phyloP scores from a whole-genome alignment of 2,797 vertebrate genomes.

The Gouania willdenowi region DNA sequence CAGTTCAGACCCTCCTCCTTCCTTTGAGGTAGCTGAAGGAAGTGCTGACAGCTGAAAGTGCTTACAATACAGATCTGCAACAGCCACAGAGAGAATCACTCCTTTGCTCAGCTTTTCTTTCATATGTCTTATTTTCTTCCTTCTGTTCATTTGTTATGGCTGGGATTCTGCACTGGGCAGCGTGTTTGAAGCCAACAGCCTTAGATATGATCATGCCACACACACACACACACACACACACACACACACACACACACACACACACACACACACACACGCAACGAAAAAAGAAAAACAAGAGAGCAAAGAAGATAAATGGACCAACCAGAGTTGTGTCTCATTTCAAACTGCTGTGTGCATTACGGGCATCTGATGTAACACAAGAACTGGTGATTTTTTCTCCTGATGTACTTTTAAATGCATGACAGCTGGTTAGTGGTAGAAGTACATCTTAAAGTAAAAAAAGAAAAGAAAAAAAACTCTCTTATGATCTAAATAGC shows the following conservation, averaged over 20 bases:
- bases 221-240: slow-evolving; percentile 9
- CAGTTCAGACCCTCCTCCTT: slow-evolving; percentile 45
- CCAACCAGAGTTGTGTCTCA: slow-evolving; percentile 52
- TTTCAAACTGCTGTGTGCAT: slow-evolving; percentile 58
- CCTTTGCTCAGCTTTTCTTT: slow-evolving; percentile 79
- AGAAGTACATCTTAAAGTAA: slow-evolving; percentile 34
- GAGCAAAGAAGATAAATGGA: slow-evolving; percentile 58
- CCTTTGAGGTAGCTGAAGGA: slow-evolving; percentile 78
- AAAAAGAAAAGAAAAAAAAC: slow-evolving; percentile 42
- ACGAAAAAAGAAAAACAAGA: slow-evolving; percentile 8
- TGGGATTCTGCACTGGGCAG: slow-evolving; percentile 77
- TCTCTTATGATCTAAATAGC: slow-evolving; percentile 53
- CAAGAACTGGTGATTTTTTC: slow-evolving; percentile 50
- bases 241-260: slow-evolving; percentile 10
- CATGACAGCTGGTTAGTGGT: slow-evolving; percentile 68
- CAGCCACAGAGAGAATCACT: slow-evolving; percentile 72
- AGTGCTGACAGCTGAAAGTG: slow-evolving; percentile 86
- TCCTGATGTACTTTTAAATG: slow-evolving; percentile 62
- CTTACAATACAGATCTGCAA: slow-evolving; percentile 80
- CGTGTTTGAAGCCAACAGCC: slow-evolving; percentile 71
- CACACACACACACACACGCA: slow-evolving; percentile 13
- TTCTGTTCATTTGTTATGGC: slow-evolving; percentile 75
- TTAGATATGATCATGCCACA: slow-evolving; percentile 51
- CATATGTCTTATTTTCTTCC: slow-evolving; percentile 76
- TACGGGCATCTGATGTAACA: slow-evolving; percentile 66